phyloP scores from a whole-genome alignment of 1,140 invertebrate species.

The Microvelia longipes region DNA sequence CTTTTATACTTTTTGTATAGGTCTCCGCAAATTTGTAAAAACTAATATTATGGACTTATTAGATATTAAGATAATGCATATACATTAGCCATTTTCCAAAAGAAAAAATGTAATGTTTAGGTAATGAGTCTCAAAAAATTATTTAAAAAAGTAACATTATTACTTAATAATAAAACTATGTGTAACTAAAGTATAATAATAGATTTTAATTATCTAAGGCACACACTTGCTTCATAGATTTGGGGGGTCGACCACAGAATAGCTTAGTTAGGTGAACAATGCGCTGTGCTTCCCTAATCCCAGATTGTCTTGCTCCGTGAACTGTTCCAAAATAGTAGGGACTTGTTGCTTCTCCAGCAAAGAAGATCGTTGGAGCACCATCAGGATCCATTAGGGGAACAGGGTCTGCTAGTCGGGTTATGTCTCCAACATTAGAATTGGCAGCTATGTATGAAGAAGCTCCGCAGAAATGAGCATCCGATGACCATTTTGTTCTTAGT shows the following conservation, averaged over 20 bases:
- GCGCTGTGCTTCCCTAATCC: constrained; percentile 61
- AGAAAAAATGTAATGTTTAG: too few relatives aligned
- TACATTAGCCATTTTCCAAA: too few relatives aligned
- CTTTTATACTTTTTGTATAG: too few relatives aligned
- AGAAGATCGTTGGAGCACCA: constrained; percentile 46
- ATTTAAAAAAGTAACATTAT: too few relatives aligned
- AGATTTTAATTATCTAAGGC: too few relatives aligned
- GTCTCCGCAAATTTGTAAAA: too few relatives aligned
- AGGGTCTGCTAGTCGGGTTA: constrained; percentile 40
- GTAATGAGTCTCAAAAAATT: too few relatives aligned
- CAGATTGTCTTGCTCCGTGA: constrained; percentile 64
- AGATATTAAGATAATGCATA: too few relatives aligned
- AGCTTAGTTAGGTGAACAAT: constrained; percentile 33
- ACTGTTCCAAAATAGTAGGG: constrained; percentile 56
- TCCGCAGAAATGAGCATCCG: constrained; percentile 19
- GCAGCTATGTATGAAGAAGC: constrained; percentile 53
- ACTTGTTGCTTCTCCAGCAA: constrained; percentile 78
- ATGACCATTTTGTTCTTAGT: constrained; percentile 36
- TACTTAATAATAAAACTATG: too few relatives aligned
- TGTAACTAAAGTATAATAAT: too few relatives aligned
- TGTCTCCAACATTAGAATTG: constrained; percentile 38
- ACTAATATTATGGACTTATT: too few relatives aligned
- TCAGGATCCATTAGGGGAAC: constrained; percentile 40
- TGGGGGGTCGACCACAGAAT: constrained; percentile 8
- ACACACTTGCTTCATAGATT: neutral